phyloP scores from a whole-genome alignment of 2,888 invertebrate species.

The Augochlorella aurata region DNA sequence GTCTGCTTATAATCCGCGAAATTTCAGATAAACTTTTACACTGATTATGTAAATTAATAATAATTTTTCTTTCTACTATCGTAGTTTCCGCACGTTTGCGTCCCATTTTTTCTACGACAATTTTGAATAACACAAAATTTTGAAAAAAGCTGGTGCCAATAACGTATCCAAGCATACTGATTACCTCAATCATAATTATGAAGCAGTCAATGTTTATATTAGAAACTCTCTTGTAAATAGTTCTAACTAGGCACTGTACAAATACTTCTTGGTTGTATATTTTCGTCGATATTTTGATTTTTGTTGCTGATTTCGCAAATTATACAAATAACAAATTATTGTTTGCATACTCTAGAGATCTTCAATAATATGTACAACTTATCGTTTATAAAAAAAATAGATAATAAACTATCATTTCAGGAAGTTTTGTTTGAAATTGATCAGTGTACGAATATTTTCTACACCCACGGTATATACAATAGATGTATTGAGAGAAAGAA shows the following conservation, averaged over 20 bases:
- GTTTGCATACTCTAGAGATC: too few species aligned
- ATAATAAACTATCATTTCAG: too few species aligned
- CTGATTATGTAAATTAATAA: slow-evolving; percentile 7
- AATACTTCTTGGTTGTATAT: background rate
- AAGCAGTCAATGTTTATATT: background rate
- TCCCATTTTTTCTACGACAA: background rate
- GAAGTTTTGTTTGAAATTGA: too few species aligned
- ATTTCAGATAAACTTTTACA: slow-evolving; percentile 9
- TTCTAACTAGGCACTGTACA: background rate
- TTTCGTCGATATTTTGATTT: too few species aligned
- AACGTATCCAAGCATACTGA: background rate
- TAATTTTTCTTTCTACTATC: background rate
- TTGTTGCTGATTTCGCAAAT: too few species aligned
- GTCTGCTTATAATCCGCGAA: background rate
- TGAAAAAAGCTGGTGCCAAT: background rate
- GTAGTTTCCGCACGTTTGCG: background rate
- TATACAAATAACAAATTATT: too few species aligned
- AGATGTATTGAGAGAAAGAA: too few species aligned
- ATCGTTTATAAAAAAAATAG: too few species aligned
- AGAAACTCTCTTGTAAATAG: background rate
- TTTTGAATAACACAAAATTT: background rate
- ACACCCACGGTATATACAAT: too few species aligned
- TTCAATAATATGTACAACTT: too few species aligned
- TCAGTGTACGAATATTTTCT: too few species aligned
- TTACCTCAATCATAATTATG: background rate